phyloP scores from a whole-genome alignment of 2,888 invertebrate genomes.

The Trissolcus japonicus region DNA sequence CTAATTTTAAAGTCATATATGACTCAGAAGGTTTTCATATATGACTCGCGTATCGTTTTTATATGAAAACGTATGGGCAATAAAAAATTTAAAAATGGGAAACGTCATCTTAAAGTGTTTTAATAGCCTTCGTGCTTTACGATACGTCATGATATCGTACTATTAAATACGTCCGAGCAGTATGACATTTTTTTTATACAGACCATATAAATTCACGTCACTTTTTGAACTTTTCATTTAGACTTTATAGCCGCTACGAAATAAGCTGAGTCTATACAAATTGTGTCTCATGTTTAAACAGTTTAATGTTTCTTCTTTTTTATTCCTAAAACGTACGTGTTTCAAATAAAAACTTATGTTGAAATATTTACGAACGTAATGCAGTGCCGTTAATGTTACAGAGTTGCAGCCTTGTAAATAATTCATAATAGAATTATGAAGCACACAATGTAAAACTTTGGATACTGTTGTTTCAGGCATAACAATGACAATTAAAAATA shows the following conservation, averaged over 20 bases:
- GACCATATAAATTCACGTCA: slow-evolving; percentile 5
- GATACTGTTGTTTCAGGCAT: neutral
- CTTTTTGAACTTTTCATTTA: slow-evolving; percentile 10
- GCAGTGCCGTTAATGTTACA: slow-evolving; percentile 16
- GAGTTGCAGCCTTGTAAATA: slow-evolving; percentile 17
- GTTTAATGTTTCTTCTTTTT: slow-evolving; percentile 8
- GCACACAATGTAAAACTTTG: neutral
- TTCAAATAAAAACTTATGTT: neutral
- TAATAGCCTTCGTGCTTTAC: slow-evolving; percentile 19
- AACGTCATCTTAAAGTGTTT: slow-evolving; percentile 11
- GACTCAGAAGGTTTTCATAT: neutral
- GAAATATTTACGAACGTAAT: slow-evolving; percentile 9
- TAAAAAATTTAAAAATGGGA: too few relatives aligned
- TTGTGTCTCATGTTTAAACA: slow-evolving; percentile 13
- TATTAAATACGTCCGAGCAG: too few relatives aligned
- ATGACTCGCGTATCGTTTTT: neutral
- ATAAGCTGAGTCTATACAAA: slow-evolving; percentile 5
- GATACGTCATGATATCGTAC: slow-evolving; percentile 1
- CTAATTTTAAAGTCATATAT: too few relatives aligned
- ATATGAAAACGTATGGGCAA: neutral
- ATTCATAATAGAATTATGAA: slow-evolving; percentile 11
- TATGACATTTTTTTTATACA: neutral
- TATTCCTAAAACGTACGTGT: slow-evolving; percentile 16
- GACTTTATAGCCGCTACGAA: slow-evolving; percentile 15
- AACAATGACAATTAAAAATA: too few relatives aligned